Base-by-base conservation (phyloP, 2,888 invertebrate species). In the Apamea crenata region DNA sequence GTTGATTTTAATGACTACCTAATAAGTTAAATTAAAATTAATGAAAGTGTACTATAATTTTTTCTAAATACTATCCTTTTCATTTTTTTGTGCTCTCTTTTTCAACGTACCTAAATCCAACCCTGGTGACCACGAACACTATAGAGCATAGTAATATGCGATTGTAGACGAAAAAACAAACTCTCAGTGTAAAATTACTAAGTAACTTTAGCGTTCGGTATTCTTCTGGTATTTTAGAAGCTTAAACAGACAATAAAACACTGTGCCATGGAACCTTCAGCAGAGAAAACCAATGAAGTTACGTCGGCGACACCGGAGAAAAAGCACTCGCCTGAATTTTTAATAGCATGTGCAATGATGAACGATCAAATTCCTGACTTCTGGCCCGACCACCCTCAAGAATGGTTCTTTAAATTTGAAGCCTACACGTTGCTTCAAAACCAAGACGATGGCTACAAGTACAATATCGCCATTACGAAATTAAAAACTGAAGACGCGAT, bases 361-460 rank as follows among this genome's bases (percentile, higher is more conserved):
- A 71, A 71, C 36, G 16, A 29, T 10, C 7, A 21, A 16, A 78
- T 81, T 44, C 82, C 75, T 0, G 32, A 81, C 8, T 81, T 74
- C 44, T 81, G 70, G 75, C n/a, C 50, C 1, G 36, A 70, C 8
- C 21, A 50, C 4, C 66, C 81, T 2, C 32, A 10, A 29, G 25
- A 40, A 47, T 81, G 81, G 82, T 81, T 81, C 59, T 1, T 29
- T 0, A 47, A 81, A 14, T 81, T 81, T 61, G 82, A 81, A 75
- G 82, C 66, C 14, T 61, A 14, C 32, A 81, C 67, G 75, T 1
- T 0, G 16, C 40, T 81, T 5, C 70, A 71, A 70, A 59, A 81
- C 0, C 69, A 71, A 53, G 40, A 70, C 2, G 66, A 81, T 10
- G 50, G 61, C 3, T 81, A 75, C 53, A 77, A 53, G 32, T 77